phyloP scores from a whole-genome alignment of 2,797 vertebrate genomes.

The Acrocephalus scirpaceus region DNA sequence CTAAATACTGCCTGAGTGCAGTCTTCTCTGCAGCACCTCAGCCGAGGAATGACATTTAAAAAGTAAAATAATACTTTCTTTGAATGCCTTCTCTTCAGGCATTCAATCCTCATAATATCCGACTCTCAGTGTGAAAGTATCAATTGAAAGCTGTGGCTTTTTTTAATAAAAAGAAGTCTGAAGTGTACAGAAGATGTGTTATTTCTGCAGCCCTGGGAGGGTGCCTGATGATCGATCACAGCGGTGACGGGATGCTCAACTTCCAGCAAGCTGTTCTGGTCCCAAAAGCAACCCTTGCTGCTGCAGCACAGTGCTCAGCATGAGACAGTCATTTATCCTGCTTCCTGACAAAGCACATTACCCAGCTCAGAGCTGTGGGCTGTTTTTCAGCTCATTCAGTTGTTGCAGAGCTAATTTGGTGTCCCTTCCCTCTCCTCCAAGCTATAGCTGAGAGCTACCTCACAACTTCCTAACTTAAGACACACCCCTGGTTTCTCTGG shows the following conservation, averaged over 20 bases:
- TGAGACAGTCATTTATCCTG: slow-evolving; percentile 28
- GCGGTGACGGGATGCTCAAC: background rate
- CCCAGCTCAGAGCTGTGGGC: background rate
- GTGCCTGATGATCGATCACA: slow-evolving; percentile 16
- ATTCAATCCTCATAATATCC: background rate
- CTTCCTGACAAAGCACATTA: slow-evolving; percentile 12
- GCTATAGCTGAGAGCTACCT: background rate
- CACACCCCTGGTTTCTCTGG: background rate
- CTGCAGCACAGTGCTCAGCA: background rate
- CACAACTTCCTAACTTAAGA: background rate
- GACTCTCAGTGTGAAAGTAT: background rate
- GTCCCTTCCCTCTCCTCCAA: background rate
- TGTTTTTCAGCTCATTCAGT: background rate
- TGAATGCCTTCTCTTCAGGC: background rate
- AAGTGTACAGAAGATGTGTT: background rate
- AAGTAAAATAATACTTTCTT: slow-evolving; percentile 7
- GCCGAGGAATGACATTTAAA: background rate
- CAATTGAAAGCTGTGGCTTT: slow-evolving; percentile 15
- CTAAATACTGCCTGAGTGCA: background rate
- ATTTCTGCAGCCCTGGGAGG: background rate
- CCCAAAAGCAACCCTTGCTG: background rate
- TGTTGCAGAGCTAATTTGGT: background rate
- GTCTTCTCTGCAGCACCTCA: background rate
- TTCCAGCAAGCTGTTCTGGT: background rate
- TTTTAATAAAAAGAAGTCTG: background rate